These are phyloP conservation scores for Potamilus streckersoni DNA, from an alignment of 1,140 invertebrate species.

Conservation along the genomic window DNA sequence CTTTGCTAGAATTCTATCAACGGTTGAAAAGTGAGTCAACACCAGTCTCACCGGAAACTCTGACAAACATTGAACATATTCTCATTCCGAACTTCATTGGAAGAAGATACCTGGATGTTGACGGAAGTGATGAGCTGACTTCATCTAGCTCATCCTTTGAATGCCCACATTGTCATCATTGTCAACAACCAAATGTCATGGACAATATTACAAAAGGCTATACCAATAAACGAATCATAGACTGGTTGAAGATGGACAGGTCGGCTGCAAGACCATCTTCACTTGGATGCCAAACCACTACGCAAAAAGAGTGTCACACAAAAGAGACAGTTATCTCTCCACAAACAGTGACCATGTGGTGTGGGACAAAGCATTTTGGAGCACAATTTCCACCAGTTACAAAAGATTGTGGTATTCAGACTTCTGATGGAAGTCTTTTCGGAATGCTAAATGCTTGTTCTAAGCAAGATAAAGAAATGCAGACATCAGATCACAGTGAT, in stretches of 20 bases:
- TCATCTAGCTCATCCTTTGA: constrained; percentile 25
- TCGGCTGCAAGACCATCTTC: constrained; percentile 22
- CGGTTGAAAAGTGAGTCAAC: constrained; percentile 51
- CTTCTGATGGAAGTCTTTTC: constrained; percentile 24
- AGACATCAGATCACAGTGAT: constrained; percentile 43
- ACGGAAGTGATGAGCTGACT: constrained; percentile 13
- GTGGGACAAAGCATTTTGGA: constrained; percentile 61
- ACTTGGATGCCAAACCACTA: constrained; percentile 27
- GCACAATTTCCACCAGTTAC: constrained; percentile 61
- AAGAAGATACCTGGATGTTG: constrained; percentile 8
- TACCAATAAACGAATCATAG: constrained; percentile 41
- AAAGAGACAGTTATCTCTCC: constrained; percentile 53
- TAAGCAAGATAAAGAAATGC: constrained; percentile 39
- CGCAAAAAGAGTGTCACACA: constrained; percentile 11
- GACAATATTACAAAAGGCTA: constrained; percentile 28
- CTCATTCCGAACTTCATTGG: constrained; percentile 36
- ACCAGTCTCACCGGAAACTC: constrained; percentile 57
- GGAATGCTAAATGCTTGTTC: not conserved
- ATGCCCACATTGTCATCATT: constrained; percentile 25
- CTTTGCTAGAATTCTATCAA: constrained; percentile 60
- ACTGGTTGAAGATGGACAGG: constrained; percentile 44
- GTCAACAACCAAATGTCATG: constrained; percentile 4
- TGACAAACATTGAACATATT: constrained; percentile 57
- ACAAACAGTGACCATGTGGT: constrained; percentile 56
- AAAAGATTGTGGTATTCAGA: constrained; percentile 58